Conservation (phyloP, 2,888 invertebrate genomes). For the Sesia bembeciformis region DNA sequence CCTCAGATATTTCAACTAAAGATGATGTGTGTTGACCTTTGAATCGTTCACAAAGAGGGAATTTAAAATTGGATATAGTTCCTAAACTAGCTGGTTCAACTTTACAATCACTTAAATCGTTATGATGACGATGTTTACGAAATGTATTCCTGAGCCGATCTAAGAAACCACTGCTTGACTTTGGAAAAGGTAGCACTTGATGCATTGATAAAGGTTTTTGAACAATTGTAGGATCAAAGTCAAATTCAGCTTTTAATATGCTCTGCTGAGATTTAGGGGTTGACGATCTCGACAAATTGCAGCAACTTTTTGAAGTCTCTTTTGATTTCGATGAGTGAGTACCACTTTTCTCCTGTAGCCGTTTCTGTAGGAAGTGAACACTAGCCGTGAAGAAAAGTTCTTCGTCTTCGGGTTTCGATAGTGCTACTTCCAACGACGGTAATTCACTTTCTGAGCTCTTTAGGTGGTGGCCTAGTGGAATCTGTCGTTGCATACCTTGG, state of each 20-base stretch:
- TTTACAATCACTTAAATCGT: constrained; percentile 15
- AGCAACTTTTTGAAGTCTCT: constrained; percentile 35
- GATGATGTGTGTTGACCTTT: constrained; percentile 20
- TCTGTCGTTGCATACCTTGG: constrained; percentile 38
- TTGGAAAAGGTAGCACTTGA: constrained; percentile 57
- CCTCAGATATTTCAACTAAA: constrained; percentile 38
- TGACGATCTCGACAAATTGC: constrained; percentile 19
- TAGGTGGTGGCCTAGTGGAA: constrained; percentile 10
- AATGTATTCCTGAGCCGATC: constrained; percentile 37
- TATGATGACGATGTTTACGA: constrained; percentile 25
- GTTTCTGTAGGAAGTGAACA: constrained; percentile 46
- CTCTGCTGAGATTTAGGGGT: constrained; percentile 5
- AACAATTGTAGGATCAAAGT: neutral
- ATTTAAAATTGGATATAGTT: constrained; percentile 42
- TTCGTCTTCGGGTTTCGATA: constrained; percentile 24
- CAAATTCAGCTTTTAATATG: constrained; percentile 4
- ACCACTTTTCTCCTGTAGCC: constrained; percentile 39
- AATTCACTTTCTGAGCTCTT: constrained; percentile 5
- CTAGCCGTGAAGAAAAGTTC: constrained; percentile 54
- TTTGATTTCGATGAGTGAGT: constrained; percentile 6
- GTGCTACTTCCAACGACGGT: constrained; percentile 7
- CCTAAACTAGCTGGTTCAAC: constrained; percentile 5
- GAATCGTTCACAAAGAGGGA: constrained; percentile 34
- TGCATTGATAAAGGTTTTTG: constrained; percentile 34
- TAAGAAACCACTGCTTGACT: constrained; percentile 37